Base-by-base conservation (phyloP, 2,888 invertebrate species). In the Serripes groenlandicus region DNA sequence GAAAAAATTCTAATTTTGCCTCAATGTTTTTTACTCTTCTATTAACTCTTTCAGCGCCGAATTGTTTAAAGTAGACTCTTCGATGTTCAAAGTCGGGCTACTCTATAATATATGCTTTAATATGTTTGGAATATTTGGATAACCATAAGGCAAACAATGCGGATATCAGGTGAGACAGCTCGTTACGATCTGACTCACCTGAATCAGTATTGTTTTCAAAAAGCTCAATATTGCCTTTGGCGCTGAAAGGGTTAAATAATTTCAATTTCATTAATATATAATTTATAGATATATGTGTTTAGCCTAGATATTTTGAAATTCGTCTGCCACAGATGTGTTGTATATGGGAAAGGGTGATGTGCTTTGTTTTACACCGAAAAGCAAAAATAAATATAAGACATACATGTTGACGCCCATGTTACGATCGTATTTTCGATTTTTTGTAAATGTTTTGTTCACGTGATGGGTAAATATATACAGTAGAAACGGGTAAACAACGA, bases 371-470 rank as follows among this genome's bases (percentile, higher is more conserved):
- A n/a, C 26, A 58, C 11, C 28, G 5, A 28, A 28, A 26, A 26
- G 11, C 58, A 11, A 15, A 26, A 4, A 58, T 58, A 7, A 58
- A 26, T 28, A 58, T 23, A 23, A 3, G 28, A 34, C 21, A 28
- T 62, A 62, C 30, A 62, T 34, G 34, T 62, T 11, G 15, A 62
- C 62, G 62, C 62, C 62, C 62, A 34, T 34, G 21, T 28, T 30
- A 32, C 5, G 30, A 28, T 62, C 62, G n/a, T n/a, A n/a, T n/a
- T n/a, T n/a, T n/a, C n/a, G n/a, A n/a, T 28, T 35, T 42, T 42
- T 42, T 42, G 23, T 66, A 66, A 66, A 66, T 66, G 66, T 66
- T 66, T 66, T 26, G 42, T 42, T 66, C 66, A 37, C n/a, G 23
- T 66, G 30, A 66, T 66, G 66, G 66, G 42, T 66, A 66, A 66